Percentiles rank a stretch among this genome's conserved stretches.
Conservation (phyloP, 2,888 invertebrate species). For the Trichacis sp. region DNA sequence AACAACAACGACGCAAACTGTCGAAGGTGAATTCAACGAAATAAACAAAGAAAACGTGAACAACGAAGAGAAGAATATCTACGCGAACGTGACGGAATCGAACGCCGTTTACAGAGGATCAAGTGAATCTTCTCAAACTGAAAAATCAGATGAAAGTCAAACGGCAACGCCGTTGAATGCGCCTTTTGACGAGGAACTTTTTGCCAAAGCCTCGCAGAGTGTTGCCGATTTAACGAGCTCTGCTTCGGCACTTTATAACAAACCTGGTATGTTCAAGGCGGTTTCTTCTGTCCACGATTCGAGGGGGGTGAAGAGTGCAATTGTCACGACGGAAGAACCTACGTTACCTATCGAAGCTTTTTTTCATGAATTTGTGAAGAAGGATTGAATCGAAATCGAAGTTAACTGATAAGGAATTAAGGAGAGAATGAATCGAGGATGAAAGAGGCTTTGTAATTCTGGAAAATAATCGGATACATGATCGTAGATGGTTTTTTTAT, state of each 20-base stretch:
- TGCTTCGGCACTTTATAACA: slow-evolving; percentile 79
- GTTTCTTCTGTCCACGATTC: slow-evolving; percentile 73
- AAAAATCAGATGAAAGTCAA: slow-evolving; percentile 11
- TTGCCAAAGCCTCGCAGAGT: slow-evolving; percentile 72
- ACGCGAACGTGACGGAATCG: slow-evolving; percentile 11
- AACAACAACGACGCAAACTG: slow-evolving; percentile 34
- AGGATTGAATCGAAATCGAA: no score
- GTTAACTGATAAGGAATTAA: no score
- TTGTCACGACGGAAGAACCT: slow-evolving; percentile 83
- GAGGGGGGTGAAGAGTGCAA: slow-evolving; percentile 77
- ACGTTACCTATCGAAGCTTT: slow-evolving; percentile 85
- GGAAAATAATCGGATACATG: no score
- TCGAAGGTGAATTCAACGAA: slow-evolving; percentile 44
- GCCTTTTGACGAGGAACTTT: slow-evolving; percentile 56
- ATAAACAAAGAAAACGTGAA: slow-evolving; percentile 31
- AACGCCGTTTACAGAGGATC: slow-evolving; percentile 17
- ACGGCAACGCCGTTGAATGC: slow-evolving; percentile 3
- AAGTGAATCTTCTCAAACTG: slow-evolving; percentile 37
- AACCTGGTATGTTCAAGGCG: slow-evolving; percentile 79
- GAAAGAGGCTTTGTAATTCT: no score
- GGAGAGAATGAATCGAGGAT: no score
- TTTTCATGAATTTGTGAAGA: slow-evolving; percentile 79
- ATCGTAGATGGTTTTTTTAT: no score
- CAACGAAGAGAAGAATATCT: slow-evolving; percentile 15
- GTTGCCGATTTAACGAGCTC: slow-evolving; percentile 82